These are phyloP conservation scores for Bemisia tabaci DNA, from an alignment of 1,140 invertebrate species.

Conservation along the genomic window DNA sequence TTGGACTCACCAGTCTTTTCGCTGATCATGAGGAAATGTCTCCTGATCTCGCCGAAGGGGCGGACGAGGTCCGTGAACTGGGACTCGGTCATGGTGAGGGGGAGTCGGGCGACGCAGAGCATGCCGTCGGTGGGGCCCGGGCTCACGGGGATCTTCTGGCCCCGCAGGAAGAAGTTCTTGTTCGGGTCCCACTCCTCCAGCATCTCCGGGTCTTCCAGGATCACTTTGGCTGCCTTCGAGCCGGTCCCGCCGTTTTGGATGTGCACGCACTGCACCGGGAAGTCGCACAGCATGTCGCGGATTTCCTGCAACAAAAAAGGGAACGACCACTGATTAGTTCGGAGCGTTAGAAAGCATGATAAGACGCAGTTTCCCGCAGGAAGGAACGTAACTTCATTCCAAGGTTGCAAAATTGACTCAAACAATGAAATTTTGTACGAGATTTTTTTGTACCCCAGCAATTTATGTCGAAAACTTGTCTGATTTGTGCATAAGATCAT, in stretches of 20 bases:
- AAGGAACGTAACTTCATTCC: too few relatives aligned
- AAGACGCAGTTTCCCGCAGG: too few relatives aligned
- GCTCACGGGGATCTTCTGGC: constrained; percentile 32
- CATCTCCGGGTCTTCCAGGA: constrained; percentile 30
- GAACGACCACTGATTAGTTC: neutral
- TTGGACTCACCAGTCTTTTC: constrained; percentile 31
- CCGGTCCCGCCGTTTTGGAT: constrained; percentile 25
- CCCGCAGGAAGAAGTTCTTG: constrained; percentile 29
- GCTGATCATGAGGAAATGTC: constrained; percentile 40
- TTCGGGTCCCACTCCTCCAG: constrained; percentile 31
- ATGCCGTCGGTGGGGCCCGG: constrained; percentile 37
- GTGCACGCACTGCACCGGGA: constrained; percentile 28
- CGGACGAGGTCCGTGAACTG: constrained; percentile 36
- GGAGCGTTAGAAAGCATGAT: too few relatives aligned
- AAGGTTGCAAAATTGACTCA: too few relatives aligned
- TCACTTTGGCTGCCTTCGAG: constrained; percentile 29
- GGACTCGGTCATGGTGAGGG: constrained; percentile 33
- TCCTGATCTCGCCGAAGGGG: constrained; percentile 34
- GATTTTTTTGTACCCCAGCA: too few relatives aligned
- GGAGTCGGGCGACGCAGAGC: constrained; percentile 40
- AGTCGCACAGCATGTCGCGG: constrained; percentile 28
- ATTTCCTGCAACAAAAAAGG: constrained; percentile 26
- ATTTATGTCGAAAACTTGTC: too few relatives aligned
- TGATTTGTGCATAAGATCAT: too few relatives aligned
- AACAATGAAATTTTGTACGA: too few relatives aligned